Percentiles rank a stretch among this genome's conserved stretches.
These are phyloP conservation scores for Platerodrilus igneus DNA, from an alignment of 2,888 invertebrate genomes.

Conservation along the genomic window DNA sequence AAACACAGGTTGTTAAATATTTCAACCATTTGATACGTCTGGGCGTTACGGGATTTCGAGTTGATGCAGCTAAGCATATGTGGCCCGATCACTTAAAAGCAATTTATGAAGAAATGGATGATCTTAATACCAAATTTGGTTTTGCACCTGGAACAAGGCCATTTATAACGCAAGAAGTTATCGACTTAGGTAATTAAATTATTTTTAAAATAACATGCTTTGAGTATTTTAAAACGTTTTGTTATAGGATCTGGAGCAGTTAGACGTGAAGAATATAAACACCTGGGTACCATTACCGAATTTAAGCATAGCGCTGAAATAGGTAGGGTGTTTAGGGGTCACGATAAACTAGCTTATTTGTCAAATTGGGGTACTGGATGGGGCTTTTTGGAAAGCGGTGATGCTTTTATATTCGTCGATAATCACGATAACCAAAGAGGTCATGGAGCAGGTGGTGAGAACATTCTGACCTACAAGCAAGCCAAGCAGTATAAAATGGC, in stretches of 20 bases:
- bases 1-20: conserved; percentile 59
- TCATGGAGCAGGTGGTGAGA: conserved; percentile 57
- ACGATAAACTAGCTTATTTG: conserved; percentile 62
- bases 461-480: conserved; percentile 65
- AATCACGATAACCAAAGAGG: conserved; percentile 78
- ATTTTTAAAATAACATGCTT: too few species aligned
- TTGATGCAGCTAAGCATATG: conserved; percentile 78
- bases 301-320: conserved; percentile 59
- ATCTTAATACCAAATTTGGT: conserved; percentile 61
- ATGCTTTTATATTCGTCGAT: conserved; percentile 40
- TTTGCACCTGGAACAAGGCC: conserved; percentile 62
- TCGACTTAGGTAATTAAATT: too few species aligned
- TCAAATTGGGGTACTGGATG: conserved; percentile 61
- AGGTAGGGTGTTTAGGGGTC: conserved; percentile 54
- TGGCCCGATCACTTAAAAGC: conserved; percentile 65
- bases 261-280: conserved; percentile 44
- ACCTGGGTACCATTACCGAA: conserved; percentile 66
- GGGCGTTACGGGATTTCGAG: conserved; percentile 76
- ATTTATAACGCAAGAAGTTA: conserved; percentile 73
- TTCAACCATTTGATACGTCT: conserved; percentile 60
- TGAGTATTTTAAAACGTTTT: too few species aligned
- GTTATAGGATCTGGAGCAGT: conserved; percentile 43
- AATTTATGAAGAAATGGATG: conserved; percentile 59
- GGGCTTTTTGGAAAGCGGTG: conserved; percentile 55
- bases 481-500: conserved; percentile 68